A percentile compares a stretch with the other conserved stretches of the same genome.
Evolutionary conservation across 2,888 invertebrate genomes (phyloP).

Genomic region (Odontocolon sp.): DNA sequence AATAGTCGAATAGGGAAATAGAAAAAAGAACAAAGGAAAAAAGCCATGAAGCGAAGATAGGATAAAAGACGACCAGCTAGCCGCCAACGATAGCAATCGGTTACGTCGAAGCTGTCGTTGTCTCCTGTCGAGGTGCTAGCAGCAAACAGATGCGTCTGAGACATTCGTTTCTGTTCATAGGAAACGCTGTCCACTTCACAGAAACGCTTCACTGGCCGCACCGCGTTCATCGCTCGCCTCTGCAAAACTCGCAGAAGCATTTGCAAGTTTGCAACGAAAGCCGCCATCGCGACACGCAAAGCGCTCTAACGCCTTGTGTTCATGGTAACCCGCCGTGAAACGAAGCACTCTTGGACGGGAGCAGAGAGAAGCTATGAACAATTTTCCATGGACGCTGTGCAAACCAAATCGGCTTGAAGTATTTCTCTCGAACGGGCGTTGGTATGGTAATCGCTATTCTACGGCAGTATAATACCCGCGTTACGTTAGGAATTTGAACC

Average conservation of each 20-base stretch:
- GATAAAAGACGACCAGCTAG: slow-evolving; percentile 9
- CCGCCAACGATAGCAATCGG: slow-evolving; percentile 40
- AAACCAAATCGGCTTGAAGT: slow-evolving; percentile 42
- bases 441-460: slow-evolving; percentile 57
- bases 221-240: not conserved
- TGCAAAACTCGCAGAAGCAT: not conserved
- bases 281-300: not conserved
- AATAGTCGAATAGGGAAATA: not conserved
- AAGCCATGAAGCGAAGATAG: slow-evolving; percentile 10
- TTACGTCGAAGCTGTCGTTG: slow-evolving; percentile 52
- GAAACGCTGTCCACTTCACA: not conserved
- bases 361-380: slow-evolving; percentile 25
- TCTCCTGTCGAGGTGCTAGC: slow-evolving; percentile 39
- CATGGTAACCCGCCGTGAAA: slow-evolving; percentile 30
- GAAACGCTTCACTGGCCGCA: not conserved
- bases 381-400: slow-evolving; percentile 36
- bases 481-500: slow-evolving; percentile 46
- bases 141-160: slow-evolving; percentile 12
- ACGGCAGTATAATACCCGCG: slow-evolving; percentile 34
- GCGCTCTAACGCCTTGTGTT: not conserved
- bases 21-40: not conserved
- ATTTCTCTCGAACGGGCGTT: slow-evolving; percentile 29
- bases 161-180: slow-evolving; percentile 1
- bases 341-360: not conserved
- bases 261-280: not conserved